A percentile compares a stretch with the other conserved stretches of the same genome.
Conservation (phyloP, 2,113 vertebrate species). For the Saccopteryx bilineata region DNA sequence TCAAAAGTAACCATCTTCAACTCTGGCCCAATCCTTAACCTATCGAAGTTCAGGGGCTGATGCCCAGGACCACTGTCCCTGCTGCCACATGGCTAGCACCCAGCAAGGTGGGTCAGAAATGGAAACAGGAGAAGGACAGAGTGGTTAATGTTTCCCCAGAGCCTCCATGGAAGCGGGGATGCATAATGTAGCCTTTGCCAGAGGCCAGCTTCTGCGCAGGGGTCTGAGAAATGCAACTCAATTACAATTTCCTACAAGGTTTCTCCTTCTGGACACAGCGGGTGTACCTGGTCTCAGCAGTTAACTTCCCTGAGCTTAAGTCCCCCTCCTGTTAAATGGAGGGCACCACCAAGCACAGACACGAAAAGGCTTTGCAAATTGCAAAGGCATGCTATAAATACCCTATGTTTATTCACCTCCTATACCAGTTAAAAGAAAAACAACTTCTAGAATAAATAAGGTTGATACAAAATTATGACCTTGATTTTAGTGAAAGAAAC, state of each 20-base stretch:
- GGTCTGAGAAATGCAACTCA: background rate
- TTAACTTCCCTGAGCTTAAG: background rate
- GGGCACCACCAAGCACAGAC: background rate
- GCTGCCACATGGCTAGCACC: background rate
- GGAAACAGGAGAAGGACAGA: fast-evolving
- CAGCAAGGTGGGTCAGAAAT: background rate
- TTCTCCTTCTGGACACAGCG: background rate
- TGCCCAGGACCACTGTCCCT: background rate
- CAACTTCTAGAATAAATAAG: background rate
- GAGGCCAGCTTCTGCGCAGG: background rate
- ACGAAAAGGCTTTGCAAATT: background rate
- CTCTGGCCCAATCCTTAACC: background rate
- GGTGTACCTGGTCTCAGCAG: background rate
- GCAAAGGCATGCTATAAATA: background rate
- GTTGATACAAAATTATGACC: background rate
- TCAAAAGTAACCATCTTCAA: background rate
- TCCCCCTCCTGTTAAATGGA: background rate
- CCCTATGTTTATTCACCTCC: background rate
- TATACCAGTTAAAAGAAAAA: background rate
- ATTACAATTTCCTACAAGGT: background rate
- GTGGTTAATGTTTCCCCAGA: background rate
- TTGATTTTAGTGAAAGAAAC: conserved; percentile 1
- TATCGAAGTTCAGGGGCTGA: background rate
- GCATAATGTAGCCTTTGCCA: background rate
- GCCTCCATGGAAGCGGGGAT: background rate